Evolutionary conservation across 30 jellyfish, hydroid and myxozoan genomes (phyloP).

Genomic region (Chironex yamaguchii): DNA sequence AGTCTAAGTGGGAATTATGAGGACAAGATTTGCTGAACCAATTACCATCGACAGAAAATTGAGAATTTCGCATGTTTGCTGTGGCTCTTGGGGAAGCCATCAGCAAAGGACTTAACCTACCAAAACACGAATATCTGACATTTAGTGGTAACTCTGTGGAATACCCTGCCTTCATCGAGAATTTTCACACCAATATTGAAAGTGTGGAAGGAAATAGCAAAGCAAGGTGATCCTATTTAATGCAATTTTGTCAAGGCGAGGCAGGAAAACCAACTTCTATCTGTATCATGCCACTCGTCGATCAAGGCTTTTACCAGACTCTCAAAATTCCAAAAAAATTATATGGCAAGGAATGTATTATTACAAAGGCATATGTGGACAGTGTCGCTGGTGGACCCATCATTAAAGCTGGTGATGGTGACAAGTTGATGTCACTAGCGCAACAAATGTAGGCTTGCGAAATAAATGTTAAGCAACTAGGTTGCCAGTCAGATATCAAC

Average conservation of each 20-base stretch:
- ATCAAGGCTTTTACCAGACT: not conserved
- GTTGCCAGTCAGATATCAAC: no score
- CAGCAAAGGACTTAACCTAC: not conserved
- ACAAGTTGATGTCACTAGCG: no score
- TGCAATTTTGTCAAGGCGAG: not conserved
- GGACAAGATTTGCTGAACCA: no score
- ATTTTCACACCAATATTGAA: not conserved
- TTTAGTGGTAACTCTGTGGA: not conserved
- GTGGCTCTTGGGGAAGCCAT: not conserved
- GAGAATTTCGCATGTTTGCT: not conserved
- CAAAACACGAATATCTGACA: not conserved
- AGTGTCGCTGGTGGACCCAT: not conserved
- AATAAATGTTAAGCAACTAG: no score
- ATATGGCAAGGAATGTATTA: no score
- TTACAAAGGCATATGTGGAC: not conserved
- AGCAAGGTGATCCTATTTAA: not conserved
- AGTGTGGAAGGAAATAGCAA: not conserved
- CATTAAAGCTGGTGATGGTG: no score
- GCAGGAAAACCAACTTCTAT: no score
- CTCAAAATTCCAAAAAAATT: no score
- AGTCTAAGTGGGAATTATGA: no score
- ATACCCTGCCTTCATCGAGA: not conserved
- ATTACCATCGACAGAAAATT: no score
- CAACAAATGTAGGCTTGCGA: no score
- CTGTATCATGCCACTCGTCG: not conserved